A percentile compares a stretch with the other conserved stretches of the same genome.
Conservation (phyloP, 2,113 vertebrate genomes). For the Pachycephala philippinensis region DNA sequence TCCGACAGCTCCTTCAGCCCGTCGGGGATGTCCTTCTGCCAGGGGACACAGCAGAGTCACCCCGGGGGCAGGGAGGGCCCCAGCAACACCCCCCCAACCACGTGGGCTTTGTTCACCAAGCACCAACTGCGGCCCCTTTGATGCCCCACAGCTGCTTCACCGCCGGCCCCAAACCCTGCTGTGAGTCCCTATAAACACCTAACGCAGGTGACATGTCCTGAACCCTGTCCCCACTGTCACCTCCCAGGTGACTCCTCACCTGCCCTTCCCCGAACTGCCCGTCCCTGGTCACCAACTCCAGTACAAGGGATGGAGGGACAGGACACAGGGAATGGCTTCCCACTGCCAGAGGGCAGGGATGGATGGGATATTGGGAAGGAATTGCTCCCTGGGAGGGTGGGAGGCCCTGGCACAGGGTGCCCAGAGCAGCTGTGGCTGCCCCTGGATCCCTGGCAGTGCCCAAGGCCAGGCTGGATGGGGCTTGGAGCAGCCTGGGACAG, state of each 20-base stretch:
- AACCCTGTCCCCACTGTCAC: accelerated
- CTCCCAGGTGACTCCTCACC: not conserved
- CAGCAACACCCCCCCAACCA: accelerated
- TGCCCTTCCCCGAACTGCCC: not conserved
- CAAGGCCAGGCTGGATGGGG: not conserved
- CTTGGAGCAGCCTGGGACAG: not conserved
- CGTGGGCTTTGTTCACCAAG: accelerated
- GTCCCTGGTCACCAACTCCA: accelerated
- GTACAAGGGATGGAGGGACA: accelerated
- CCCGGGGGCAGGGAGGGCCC: accelerated
- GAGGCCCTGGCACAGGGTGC: not conserved
- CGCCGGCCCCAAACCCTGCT: not conserved
- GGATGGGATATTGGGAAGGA: not conserved
- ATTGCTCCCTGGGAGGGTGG: not conserved
- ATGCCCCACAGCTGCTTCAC: accelerated
- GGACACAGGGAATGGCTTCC: not conserved
- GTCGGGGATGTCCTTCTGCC: conserved; percentile 89
- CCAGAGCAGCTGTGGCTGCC: not conserved
- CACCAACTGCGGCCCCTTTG: accelerated
- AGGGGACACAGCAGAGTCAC: not conserved
- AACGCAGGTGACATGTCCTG: accelerated
- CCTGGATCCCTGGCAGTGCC: not conserved
- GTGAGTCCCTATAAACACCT: accelerated
- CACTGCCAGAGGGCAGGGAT: not conserved
- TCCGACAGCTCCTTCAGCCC: conserved; percentile 87